These are phyloP conservation scores for Dicentrarchus labrax DNA, from an alignment of 2,113 vertebrate genomes.

Conservation along the genomic window DNA sequence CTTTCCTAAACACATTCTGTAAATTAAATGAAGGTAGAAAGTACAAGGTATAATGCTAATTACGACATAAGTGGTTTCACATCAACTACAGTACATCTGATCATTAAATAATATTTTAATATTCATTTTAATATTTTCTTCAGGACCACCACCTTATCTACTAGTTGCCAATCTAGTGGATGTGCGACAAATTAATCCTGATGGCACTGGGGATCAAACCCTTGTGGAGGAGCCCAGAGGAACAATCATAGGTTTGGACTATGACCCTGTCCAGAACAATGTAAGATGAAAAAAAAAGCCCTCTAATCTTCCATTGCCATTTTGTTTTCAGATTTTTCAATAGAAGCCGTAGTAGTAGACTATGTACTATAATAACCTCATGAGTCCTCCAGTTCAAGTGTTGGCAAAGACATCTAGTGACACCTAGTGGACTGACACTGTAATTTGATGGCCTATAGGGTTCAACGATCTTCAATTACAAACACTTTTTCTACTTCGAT, in stretches of 20 bases:
- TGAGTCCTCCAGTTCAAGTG: neutral
- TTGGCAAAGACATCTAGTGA: conserved; percentile 11
- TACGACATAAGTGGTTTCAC: neutral
- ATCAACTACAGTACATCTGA: neutral
- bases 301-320: neutral
- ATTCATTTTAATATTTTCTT: neutral
- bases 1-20: neutral
- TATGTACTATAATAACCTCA: neutral
- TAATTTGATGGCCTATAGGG: neutral
- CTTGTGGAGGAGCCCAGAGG: conserved; percentile 89
- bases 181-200: conserved; percentile 85
- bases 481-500: neutral
- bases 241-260: conserved; percentile 90
- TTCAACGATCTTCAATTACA: neutral
- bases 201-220: conserved; percentile 86
- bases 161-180: conserved; percentile 91
- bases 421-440: conserved; percentile 57
- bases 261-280: conserved; percentile 90
- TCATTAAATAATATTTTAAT: conserved; percentile 1
- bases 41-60: neutral
- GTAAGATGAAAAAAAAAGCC: conserved; percentile 76
- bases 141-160: conserved; percentile 89
- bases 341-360: neutral
- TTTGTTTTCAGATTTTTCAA: neutral
- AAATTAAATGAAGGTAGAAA: neutral